A percentile compares a stretch with the other conserved stretches of the same genome.
Evolutionary conservation across 2,797 vertebrate genomes (phyloP).

Genomic region (Lacerta viridis): DNA sequence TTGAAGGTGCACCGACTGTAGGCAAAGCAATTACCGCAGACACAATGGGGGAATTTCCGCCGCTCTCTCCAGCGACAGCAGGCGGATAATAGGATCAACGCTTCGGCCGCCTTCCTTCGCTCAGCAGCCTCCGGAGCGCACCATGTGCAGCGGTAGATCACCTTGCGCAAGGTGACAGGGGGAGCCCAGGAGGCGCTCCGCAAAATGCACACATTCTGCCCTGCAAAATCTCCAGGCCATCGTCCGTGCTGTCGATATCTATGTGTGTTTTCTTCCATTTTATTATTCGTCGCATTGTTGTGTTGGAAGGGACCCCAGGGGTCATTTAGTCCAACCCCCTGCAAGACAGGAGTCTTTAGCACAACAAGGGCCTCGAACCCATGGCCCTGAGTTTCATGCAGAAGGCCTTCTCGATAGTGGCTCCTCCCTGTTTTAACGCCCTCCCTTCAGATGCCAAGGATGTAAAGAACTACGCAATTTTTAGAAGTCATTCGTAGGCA

Average conservation of each 20-base stretch:
- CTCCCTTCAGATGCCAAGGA: no score
- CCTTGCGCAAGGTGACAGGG: not conserved
- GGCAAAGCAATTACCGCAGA: constrained; percentile 1
- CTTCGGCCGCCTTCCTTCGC: not conserved
- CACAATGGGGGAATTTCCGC: not conserved
- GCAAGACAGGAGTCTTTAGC: no score
- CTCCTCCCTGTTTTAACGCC: no score
- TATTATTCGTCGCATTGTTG: no score
- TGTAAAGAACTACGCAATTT: no score
- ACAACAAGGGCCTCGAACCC: no score
- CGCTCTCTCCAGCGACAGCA: not conserved
- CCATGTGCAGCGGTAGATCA: not conserved
- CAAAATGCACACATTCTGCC: not conserved
- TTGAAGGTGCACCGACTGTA: not conserved
- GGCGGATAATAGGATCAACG: constrained; percentile 5
- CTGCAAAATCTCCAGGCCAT: not conserved
- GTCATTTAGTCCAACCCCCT: no score
- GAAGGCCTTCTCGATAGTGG: no score
- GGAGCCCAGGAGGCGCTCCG: not conserved
- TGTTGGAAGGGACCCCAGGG: no score
- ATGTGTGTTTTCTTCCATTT: not conserved
- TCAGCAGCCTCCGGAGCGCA: not conserved
- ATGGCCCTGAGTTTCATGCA: no score
- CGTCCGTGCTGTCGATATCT: fast-evolving
- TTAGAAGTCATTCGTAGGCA: no score